Base-by-base conservation (phyloP, 2,797 vertebrate species). In the Myotis planiceps region DNA sequence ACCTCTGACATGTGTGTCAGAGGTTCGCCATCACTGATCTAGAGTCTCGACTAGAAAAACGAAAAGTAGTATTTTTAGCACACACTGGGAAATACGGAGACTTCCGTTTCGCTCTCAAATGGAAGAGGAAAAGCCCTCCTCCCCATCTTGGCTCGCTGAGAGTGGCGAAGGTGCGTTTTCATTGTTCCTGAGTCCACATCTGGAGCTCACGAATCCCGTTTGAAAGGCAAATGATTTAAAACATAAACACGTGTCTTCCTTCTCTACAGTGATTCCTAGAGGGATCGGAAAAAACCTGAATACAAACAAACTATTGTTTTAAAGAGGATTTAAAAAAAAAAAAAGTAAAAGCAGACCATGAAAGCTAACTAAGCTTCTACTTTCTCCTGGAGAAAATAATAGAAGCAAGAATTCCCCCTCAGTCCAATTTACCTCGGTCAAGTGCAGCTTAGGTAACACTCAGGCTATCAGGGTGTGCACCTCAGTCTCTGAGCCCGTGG, bases 221-320 rank as follows among this genome's bases (percentile, higher is more conserved):
- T 91, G 92, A 96, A 97, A 94, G 80, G 90, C 90, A 96, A 96
- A 87, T 89, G 51, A 85, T 86, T 96, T 95, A 96, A 95, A 97
- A 95, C 87, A 90, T 76, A 95, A 95, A 94, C 93, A 91, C 84
- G 92, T 75, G 92, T 74, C 32, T 88, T 78, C 88, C 65, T 94
- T 95, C 68, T 93, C 90, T 69, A 72, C 75, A 37, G 19, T 60
- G 71, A 79, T 92, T 96, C 65, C 94, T 93, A 66, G 47, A 49
- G 68, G 45, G 49, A 63, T 32, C 1, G 0, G 0, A 65, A 92
- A 90, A 83, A 68, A 27, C 66, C 79, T 69, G 37, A 90, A 65
- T 39, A 93, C 42, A 96, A 96, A 94, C 88, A 71, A 95, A 91
- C 51, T 32, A 80, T 84, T 88, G 58, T 95, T 51, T 82, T 47